phyloP scores from a whole-genome alignment of 2,888 invertebrate species.

The Caradrina kadenii region DNA sequence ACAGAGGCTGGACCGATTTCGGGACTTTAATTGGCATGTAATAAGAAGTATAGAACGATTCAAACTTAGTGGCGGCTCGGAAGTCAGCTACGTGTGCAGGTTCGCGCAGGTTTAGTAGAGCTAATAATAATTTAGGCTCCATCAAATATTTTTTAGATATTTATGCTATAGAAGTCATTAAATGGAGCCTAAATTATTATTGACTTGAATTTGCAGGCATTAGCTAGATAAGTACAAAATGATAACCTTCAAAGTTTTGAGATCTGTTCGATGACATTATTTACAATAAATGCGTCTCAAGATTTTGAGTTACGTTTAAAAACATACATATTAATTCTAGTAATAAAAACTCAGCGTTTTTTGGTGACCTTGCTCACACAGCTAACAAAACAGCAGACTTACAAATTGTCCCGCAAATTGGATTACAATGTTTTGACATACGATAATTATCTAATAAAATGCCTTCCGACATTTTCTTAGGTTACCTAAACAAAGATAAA shows the following conservation, averaged over 20 bases:
- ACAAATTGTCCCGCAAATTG: conserved; percentile 47
- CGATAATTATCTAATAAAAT: conserved; percentile 39
- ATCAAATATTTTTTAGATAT: too few relatives aligned
- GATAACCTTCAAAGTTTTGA: background rate
- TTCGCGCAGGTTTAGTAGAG: too few relatives aligned
- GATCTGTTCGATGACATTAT: background rate
- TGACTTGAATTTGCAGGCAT: too few relatives aligned
- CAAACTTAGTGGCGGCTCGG: too few relatives aligned
- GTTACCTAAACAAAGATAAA: conserved; percentile 38
- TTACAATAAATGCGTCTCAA: background rate
- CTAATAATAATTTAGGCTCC: too few relatives aligned
- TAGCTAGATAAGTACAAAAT: too few relatives aligned
- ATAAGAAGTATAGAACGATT: too few relatives aligned
- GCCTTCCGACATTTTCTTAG: conserved; percentile 22
- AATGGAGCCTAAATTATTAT: too few relatives aligned
- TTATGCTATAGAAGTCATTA: too few relatives aligned
- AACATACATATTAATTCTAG: background rate
- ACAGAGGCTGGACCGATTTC: too few relatives aligned
- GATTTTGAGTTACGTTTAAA: conserved; percentile 6
- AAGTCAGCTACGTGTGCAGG: too few relatives aligned
- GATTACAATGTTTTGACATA: conserved; percentile 46
- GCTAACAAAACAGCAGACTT: conserved; percentile 29
- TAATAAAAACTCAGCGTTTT: conserved; percentile 8
- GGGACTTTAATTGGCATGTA: too few relatives aligned
- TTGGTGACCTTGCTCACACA: conserved; percentile 31